These are phyloP conservation scores for Echiichthys vipera DNA, from an alignment of 2,797 vertebrate genomes.

Conservation along the genomic window DNA sequence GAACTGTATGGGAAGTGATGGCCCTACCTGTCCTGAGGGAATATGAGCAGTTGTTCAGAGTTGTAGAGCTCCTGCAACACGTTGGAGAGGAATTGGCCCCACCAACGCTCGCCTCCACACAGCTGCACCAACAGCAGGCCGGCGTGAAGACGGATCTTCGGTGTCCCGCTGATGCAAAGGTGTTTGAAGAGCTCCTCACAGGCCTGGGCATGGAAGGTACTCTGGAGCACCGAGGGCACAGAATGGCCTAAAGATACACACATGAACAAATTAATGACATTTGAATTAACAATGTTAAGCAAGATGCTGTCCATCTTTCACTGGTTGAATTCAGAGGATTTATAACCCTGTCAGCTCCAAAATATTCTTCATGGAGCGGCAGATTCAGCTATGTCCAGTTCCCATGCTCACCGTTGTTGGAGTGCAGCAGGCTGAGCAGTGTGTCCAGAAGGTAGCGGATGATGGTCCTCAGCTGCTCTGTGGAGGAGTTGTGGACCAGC, in stretches of 20 bases:
- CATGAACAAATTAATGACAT: background rate
- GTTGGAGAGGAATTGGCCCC: slow-evolving; percentile 98
- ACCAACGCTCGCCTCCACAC: slow-evolving; percentile 97
- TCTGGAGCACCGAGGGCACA: slow-evolving; percentile 96
- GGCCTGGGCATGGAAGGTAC: slow-evolving; percentile 95
- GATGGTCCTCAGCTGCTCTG: slow-evolving; percentile 96
- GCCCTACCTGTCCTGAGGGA: slow-evolving; percentile 96
- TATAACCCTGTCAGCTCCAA: background rate
- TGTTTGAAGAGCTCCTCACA: slow-evolving; percentile 99
- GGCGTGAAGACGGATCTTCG: slow-evolving; percentile 95
- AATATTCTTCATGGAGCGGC: background rate
- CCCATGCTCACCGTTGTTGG: slow-evolving; percentile 91
- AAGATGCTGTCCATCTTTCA: background rate
- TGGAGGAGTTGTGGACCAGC: slow-evolving; percentile 93
- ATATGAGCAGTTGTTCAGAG: slow-evolving; percentile 98
- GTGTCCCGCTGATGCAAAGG: slow-evolving; percentile 97
- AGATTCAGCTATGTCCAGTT: background rate
- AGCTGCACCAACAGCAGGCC: slow-evolving; percentile 97
- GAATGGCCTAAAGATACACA: slow-evolving; percentile 88
- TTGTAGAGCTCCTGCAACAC: slow-evolving; percentile 99
- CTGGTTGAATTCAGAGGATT: background rate
- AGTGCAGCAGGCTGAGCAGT: slow-evolving; percentile 95
- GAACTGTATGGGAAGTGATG: no score
- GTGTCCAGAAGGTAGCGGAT: slow-evolving; percentile 98
- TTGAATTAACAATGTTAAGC: background rate